These are phyloP conservation scores for Drepana falcataria DNA, from an alignment of 2,888 invertebrate species.

Conservation along the genomic window DNA sequence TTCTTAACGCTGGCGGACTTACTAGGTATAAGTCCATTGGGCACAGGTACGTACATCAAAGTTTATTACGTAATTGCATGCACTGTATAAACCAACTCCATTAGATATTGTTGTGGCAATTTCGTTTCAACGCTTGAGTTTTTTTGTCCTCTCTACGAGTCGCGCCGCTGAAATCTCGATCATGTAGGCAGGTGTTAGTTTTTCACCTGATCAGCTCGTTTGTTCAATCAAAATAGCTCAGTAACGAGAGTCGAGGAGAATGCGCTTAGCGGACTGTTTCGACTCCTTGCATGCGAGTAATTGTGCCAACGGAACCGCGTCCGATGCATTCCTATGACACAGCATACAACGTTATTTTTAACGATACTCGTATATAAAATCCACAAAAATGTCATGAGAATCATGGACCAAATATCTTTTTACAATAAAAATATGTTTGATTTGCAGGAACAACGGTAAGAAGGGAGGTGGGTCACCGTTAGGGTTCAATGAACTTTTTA, in stretches of 20 bases:
- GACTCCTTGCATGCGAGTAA: conserved; percentile 58
- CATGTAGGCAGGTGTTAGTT: conserved; percentile 23
- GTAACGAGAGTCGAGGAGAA: conserved; percentile 46
- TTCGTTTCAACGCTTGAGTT: conserved; percentile 35
- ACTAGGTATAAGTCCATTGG: conserved; percentile 86
- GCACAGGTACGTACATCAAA: conserved; percentile 75
- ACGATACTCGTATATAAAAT: conserved; percentile 11
- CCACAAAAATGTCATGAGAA: too few relatives aligned
- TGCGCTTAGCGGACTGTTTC: conserved; percentile 61
- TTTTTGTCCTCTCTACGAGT: conserved; percentile 45
- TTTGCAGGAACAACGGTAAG: conserved; percentile 80
- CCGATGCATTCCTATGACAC: conserved; percentile 59
- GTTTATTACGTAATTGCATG: conserved; percentile 25
- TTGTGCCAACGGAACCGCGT: conserved; percentile 61
- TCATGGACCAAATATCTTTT: conserved; percentile 1
- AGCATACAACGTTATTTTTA: conserved; percentile 30
- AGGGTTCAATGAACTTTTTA: conserved; percentile 92
- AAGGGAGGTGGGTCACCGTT: conserved; percentile 87
- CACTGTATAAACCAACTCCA: conserved; percentile 30
- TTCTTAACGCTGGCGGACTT: conserved; percentile 88
- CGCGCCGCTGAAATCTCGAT: conserved; percentile 33
- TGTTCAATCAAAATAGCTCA: conserved; percentile 38
- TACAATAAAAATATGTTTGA: conserved; percentile 5
- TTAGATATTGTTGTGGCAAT: conserved; percentile 28
- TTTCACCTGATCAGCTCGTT: conserved; percentile 38